A percentile compares a stretch with the other conserved stretches of the same genome.
Evolutionary conservation across 2,797 vertebrate genomes (phyloP).

Genomic region (Gallirallus australis): DNA sequence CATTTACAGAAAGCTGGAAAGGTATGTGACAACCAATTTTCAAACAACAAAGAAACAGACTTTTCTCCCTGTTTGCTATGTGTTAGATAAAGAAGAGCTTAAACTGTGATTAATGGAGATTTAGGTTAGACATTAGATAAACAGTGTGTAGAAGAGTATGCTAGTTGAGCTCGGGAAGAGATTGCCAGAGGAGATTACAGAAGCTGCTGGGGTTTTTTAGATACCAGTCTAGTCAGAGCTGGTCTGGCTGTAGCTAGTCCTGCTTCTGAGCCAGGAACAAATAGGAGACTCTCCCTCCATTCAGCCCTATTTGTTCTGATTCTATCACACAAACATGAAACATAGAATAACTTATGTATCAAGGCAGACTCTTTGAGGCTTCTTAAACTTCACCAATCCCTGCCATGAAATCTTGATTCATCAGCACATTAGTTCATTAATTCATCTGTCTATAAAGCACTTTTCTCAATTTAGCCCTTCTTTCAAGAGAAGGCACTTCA

Average conservation of each 20-base stretch:
- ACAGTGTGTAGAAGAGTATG: background rate
- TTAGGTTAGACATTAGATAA: background rate
- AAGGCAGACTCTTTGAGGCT: background rate
- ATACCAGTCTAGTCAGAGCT: background rate
- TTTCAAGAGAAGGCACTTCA: background rate
- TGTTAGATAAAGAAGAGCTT: background rate
- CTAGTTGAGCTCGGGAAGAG: background rate
- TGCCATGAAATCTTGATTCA: background rate
- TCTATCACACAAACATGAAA: background rate
- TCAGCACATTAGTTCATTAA: background rate
- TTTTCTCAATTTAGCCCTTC: background rate
- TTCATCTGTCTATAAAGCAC: background rate
- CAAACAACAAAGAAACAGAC: background rate
- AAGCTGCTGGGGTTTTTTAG: background rate
- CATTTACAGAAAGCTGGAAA: background rate
- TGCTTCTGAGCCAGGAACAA: background rate
- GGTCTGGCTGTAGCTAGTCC: background rate
- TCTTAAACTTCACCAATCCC: background rate
- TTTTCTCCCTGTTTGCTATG: background rate
- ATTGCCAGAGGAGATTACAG: background rate
- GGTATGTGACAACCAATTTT: background rate
- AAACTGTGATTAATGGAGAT: background rate
- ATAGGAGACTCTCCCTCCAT: background rate
- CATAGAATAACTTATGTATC: background rate
- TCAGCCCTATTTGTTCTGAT: background rate